Conservation (phyloP, 2,113 vertebrate genomes). For the Ceyx cyanopectus region DNA sequence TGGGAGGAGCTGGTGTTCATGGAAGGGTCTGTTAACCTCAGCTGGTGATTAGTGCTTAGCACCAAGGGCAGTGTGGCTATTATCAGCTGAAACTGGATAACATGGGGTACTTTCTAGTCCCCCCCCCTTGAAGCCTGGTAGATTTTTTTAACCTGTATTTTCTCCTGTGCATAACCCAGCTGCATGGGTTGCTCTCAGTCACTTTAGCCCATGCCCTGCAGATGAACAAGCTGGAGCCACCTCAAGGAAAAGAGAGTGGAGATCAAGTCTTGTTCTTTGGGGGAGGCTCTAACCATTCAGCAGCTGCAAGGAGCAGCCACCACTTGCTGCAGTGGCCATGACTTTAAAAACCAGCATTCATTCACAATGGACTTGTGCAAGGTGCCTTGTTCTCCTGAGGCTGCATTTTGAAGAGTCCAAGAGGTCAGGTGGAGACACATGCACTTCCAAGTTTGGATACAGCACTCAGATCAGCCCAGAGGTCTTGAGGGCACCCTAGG, state of each 20-base stretch:
- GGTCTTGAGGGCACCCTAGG: not conserved
- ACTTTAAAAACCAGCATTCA: not conserved
- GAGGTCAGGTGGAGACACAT: not conserved
- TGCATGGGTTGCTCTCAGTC: not conserved
- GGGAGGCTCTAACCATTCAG: not conserved
- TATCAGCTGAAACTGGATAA: constrained; percentile 24
- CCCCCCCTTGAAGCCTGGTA: not conserved
- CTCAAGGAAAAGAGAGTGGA: not conserved
- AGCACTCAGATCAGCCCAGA: not conserved
- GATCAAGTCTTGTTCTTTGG: not conserved
- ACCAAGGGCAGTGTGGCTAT: constrained; percentile 50
- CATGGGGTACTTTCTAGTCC: not conserved
- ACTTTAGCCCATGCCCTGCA: not conserved
- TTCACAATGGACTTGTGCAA: not conserved
- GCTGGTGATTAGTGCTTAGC: constrained; percentile 6
- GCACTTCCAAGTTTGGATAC: rapidly evolving
- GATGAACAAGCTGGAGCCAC: not conserved
- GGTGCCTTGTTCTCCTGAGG: not conserved
- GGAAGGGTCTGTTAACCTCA: constrained; percentile 37
- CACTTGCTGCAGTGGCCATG: not conserved
- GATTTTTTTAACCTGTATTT: not conserved
- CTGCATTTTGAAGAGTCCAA: not conserved
- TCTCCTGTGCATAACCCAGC: not conserved
- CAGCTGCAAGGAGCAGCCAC: not conserved
- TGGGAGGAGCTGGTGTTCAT: constrained; percentile 46